Evolutionary conservation across 2,797 vertebrate genomes (phyloP).

Genomic region (Peromyscus eremicus): DNA sequence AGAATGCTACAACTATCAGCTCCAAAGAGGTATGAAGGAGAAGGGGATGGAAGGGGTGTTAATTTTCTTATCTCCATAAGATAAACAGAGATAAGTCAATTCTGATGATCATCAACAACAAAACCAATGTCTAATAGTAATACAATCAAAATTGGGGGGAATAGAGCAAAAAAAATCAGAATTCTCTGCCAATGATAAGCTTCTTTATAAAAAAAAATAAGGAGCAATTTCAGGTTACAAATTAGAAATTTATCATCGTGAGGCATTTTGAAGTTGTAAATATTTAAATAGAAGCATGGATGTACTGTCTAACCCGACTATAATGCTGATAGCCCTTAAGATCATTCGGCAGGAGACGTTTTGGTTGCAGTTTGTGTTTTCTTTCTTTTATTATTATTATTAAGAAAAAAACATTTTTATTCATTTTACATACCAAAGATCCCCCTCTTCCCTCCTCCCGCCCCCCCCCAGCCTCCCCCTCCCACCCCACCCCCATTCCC

Average conservation of each 20-base stretch:
- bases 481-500: no score
- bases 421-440: no score
- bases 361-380: background rate
- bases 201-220: slow-evolving; percentile 32
- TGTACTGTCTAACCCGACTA: background rate
- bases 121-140: background rate
- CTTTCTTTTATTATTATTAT: background rate
- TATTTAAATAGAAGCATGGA: background rate
- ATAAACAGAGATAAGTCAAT: background rate
- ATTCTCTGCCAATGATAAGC: background rate
- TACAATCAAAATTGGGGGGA: background rate
- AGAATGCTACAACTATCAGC: background rate
- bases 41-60: background rate
- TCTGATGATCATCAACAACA: background rate
- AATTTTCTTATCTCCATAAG: slow-evolving; percentile 21
- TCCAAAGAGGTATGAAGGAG: background rate
- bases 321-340: background rate
- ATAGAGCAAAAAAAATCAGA: background rate
- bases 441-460: no score
- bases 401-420: no score
- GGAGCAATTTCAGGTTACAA: background rate
- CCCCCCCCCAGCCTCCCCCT: no score
- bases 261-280: background rate
- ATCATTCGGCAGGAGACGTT: background rate
- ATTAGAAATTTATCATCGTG: background rate